Evolutionary conservation across 1,140 invertebrate species (phyloP).

Genomic region (Sycophila sp.): DNA sequence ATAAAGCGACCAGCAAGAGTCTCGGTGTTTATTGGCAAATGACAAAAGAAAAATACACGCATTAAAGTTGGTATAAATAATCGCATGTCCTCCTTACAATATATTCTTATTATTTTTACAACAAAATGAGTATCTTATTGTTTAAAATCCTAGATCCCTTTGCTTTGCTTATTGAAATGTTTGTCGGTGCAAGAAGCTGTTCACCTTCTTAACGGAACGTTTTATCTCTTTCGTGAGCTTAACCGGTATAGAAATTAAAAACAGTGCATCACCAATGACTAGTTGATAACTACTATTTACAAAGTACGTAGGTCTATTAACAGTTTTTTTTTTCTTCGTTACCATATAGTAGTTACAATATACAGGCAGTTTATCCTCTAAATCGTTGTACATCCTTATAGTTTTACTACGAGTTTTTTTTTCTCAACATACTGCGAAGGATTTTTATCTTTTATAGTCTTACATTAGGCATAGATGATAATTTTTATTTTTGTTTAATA

Average conservation of each 20-base stretch:
- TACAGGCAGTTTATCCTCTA: conserved; percentile 54
- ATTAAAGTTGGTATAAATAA: no score
- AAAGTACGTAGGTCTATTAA: conserved; percentile 34
- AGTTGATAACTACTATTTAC: conserved; percentile 46
- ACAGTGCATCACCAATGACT: conserved; percentile 43
- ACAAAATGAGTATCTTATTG: conserved; percentile 28
- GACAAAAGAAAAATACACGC: no score
- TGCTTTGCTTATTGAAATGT: conserved; percentile 22
- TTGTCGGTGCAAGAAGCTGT: background rate
- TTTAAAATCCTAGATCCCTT: conserved; percentile 23
- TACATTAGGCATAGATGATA: conserved; percentile 49
- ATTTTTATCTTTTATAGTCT: conserved; percentile 48
- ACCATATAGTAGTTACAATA: conserved; percentile 50
- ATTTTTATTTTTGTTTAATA: no score
- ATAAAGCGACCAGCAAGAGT: no score
- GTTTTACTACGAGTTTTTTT: conserved; percentile 39
- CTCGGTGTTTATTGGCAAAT: no score
- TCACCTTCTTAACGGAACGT: conserved; percentile 15
- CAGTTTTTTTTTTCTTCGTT: conserved; percentile 23
- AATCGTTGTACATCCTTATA: conserved; percentile 63
- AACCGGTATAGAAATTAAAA: conserved; percentile 10
- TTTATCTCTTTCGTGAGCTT: background rate
- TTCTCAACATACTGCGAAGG: conserved; percentile 40
- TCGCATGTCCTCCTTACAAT: no score
- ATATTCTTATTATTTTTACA: background rate